Base-by-base conservation (phyloP, 2,113 vertebrate species). In the Arizona elegans region DNA sequence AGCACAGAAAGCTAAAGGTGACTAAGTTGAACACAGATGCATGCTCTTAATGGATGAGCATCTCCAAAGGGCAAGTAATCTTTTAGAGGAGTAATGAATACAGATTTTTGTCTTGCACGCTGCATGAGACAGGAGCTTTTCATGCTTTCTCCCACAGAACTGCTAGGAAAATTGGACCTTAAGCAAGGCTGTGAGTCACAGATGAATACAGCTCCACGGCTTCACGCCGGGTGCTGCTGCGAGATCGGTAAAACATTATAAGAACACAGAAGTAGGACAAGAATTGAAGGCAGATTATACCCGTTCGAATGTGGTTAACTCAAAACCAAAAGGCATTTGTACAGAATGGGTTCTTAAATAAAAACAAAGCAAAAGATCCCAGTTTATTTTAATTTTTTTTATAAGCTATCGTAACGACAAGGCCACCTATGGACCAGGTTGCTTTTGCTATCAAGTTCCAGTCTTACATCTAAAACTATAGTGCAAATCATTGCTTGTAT, bases 91-190 rank as follows among this genome's bases (percentile, higher is more conserved):
- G 95, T 97, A 97, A 97, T 97, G 97, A 97, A 97, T 94, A 97
- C 95, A 93, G 95, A 96, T 96, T 97, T 90, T 97, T 96, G 95
- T 97, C 96, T 97, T 96, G 93, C 91, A 94, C 97, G 95, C 97
- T 96, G 96, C 97, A 97, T 97, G 96, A 96, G 95, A 96, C 96
- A 96, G 95, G 96, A 96, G 96, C 96, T 96, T 97, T 97, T 96
- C 95, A 96, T 93, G 95, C 96, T 96, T 96, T 95, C 93, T 43
- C 95, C 96, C 95, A 94, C 96, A 97, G 95, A 96, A 95, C 95
- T 96, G 96, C 95, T 96, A 96, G 96, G 96, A 97, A 97, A 97
- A 97, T 97, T 96, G 96, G 96, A 96, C 96, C 96, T 96, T 97
- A 96, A 96, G 96, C 96, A 97, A 97, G 96, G 95, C 96, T 95